A percentile compares a stretch with the other conserved stretches of the same genome.
Conservation (phyloP, 2,797 vertebrate genomes). For the Gorsachius magnificus region DNA sequence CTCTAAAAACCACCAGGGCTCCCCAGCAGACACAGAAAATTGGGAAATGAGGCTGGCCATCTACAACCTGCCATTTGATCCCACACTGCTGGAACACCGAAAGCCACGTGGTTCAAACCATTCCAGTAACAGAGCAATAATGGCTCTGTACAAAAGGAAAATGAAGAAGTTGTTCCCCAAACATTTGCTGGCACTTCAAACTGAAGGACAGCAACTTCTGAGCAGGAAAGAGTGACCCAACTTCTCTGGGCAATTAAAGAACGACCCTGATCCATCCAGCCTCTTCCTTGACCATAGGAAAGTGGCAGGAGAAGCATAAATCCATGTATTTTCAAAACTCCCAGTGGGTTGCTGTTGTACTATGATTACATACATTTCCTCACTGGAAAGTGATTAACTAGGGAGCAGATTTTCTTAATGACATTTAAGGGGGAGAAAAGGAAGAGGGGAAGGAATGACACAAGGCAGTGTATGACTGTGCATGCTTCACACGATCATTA, state of each 20-base stretch:
- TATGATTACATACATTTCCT: neutral
- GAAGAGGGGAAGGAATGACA: neutral
- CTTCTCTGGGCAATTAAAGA: neutral
- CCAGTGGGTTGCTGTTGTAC: neutral
- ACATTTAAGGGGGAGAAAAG: neutral
- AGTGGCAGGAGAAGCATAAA: neutral
- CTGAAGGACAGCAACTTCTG: neutral
- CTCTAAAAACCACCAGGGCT: neutral
- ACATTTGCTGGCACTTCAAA: neutral
- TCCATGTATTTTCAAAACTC: neutral
- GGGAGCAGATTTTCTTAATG: neutral
- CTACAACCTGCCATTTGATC: neutral
- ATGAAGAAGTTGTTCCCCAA: neutral
- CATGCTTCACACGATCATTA: neutral
- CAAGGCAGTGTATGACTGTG: neutral
- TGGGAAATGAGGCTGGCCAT: neutral
- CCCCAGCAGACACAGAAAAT: neutral
- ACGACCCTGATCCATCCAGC: neutral
- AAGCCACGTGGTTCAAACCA: neutral
- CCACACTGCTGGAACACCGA: neutral
- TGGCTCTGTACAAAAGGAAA: neutral
- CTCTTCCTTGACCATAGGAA: neutral
- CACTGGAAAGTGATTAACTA: neutral
- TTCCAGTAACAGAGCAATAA: neutral
- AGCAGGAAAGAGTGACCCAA: neutral